Percentiles rank a stretch among this genome's conserved stretches.
Evolutionary conservation across 2,888 invertebrate genomes (phyloP).

Genomic region (Bugula neritina): DNA sequence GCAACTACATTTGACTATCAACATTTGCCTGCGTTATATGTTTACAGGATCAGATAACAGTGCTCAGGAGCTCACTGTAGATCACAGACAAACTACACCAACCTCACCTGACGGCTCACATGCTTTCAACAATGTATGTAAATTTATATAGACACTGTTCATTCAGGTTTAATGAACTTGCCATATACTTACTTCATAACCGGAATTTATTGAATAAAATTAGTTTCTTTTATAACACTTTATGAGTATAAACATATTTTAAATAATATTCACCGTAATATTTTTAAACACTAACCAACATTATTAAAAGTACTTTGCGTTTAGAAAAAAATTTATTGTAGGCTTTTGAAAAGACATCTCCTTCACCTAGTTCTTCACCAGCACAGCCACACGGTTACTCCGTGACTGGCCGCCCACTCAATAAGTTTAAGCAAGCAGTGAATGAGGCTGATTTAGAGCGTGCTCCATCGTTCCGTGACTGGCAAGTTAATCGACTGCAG

Average conservation of each 20-base stretch:
- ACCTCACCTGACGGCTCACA: background rate
- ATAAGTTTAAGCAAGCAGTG: conserved; percentile 15
- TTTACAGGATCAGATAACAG: too few relatives aligned
- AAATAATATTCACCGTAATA: too few relatives aligned
- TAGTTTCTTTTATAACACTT: too few relatives aligned
- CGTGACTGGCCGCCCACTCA: background rate
- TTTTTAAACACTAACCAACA: too few relatives aligned
- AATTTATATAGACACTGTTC: background rate
- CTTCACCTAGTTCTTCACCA: conserved; percentile 4
- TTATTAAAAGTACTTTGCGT: too few relatives aligned
- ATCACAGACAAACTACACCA: background rate
- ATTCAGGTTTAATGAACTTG: too few relatives aligned
- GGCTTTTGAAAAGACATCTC: conserved; percentile 2
- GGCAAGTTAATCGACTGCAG: conserved; percentile 23
- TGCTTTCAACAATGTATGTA: background rate
- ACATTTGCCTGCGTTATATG: too few relatives aligned
- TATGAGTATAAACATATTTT: too few relatives aligned
- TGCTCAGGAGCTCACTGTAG: background rate
- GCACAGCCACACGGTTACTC: background rate
- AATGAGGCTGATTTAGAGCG: background rate
- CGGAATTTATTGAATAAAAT: too few relatives aligned
- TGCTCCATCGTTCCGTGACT: background rate
- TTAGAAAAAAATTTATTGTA: too few relatives aligned
- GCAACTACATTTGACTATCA: too few relatives aligned
- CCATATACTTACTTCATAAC: too few relatives aligned